Evolutionary conservation across 1,140 invertebrate species (phyloP).

Genomic region (Orchesella cincta): DNA sequence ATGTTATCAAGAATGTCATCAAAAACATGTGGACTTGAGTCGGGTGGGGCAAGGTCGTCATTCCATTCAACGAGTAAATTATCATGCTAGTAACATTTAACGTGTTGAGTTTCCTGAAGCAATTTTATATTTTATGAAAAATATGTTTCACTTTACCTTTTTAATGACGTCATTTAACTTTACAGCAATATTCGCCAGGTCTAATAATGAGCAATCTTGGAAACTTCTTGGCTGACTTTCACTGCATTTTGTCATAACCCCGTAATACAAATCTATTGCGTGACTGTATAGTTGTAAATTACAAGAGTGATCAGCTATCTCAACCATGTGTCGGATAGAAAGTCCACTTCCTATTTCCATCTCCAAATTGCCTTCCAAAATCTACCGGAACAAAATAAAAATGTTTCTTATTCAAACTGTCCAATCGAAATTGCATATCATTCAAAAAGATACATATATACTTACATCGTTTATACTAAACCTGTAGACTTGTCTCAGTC

Average conservation of each 20-base stretch:
- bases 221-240: not conserved
- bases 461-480: not conserved
- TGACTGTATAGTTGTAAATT: not conserved
- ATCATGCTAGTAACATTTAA: slow-evolving; percentile 19
- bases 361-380: not conserved
- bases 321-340: not conserved
- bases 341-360: slow-evolving; percentile 1
- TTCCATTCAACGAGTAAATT: not conserved
- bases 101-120: too few species aligned
- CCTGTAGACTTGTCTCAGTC: not conserved
- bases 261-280: not conserved
- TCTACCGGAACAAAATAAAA: not conserved
- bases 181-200: not conserved
- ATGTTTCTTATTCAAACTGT: not conserved
- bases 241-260: not conserved
- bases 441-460: not conserved
- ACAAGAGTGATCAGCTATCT: not conserved
- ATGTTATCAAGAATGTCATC: not conserved
- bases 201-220: too few species aligned
- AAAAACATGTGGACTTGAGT: slow-evolving; percentile 11
- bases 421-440: too few species aligned
- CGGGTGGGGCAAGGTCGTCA: not conserved
- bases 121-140: too few species aligned
- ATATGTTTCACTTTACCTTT: not conserved
- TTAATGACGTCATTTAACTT: not conserved